phyloP scores from a whole-genome alignment of 1,140 invertebrate species.

The Cyrtorhinus lividipennis region DNA sequence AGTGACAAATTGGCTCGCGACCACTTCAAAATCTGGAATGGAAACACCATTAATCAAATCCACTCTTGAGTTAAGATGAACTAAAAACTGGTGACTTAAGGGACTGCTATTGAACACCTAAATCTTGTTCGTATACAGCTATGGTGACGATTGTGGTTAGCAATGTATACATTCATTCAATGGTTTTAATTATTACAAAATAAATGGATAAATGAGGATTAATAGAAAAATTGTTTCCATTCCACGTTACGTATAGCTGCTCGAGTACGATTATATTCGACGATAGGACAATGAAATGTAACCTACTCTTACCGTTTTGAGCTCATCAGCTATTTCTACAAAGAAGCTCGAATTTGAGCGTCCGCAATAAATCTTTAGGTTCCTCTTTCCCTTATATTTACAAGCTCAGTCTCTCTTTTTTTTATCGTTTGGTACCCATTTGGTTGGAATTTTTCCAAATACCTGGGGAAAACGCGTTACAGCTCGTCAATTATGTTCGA shows the following conservation, averaged over 20 bases:
- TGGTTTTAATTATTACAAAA: too few relatives aligned
- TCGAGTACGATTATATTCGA: neutral
- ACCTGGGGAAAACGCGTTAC: neutral
- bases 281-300: neutral
- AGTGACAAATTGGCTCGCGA: too few relatives aligned
- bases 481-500: neutral
- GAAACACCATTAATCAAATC: too few relatives aligned
- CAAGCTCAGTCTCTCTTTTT: constrained; percentile 2
- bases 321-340: neutral
- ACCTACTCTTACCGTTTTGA: neutral
- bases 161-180: too few relatives aligned
- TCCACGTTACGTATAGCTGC: neutral
- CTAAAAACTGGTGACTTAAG: too few relatives aligned
- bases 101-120: too few relatives aligned
- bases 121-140: too few relatives aligned
- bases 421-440: neutral
- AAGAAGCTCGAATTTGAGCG: neutral
- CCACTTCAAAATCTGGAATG: too few relatives aligned
- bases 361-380: neutral
- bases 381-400: constrained; percentile 4
- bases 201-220: neutral
- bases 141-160: too few relatives aligned
- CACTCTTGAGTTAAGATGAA: too few relatives aligned
- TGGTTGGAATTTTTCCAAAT: neutral
- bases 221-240: neutral